These are phyloP conservation scores for Syrista parreyssii DNA, from an alignment of 2,888 invertebrate species.

Conservation along the genomic window DNA sequence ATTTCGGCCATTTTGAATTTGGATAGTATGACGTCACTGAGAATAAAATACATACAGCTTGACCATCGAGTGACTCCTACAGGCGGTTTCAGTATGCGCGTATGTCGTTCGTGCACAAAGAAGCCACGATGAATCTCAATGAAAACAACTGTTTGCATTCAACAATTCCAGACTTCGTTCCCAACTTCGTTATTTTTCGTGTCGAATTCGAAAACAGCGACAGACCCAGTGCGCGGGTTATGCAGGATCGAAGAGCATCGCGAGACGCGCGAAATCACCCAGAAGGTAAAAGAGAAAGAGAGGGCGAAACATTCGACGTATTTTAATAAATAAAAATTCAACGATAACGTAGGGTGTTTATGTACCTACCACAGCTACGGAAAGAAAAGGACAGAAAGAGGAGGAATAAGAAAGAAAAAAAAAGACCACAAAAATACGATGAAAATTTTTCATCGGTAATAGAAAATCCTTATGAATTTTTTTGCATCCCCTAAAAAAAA, in stretches of 20 bases:
- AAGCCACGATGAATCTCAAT: constrained; percentile 45
- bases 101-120: background rate
- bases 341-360: background rate
- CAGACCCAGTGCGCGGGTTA: too few relatives aligned
- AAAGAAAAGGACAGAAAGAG: background rate
- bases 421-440: background rate
- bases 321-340: constrained; percentile 21
- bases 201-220: constrained; percentile 22
- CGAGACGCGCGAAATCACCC: background rate
- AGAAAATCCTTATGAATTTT: too few relatives aligned
- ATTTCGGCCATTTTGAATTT: too few relatives aligned
- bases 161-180: constrained; percentile 26
- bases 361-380: too few relatives aligned
- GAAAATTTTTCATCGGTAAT: too few relatives aligned
- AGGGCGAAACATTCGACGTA: background rate
- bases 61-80: too few relatives aligned
- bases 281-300: background rate
- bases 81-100: too few relatives aligned
- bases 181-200: background rate
- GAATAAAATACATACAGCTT: too few relatives aligned
- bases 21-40: too few relatives aligned
- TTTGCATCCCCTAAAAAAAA: too few relatives aligned
- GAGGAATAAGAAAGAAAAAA: background rate
- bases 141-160: constrained; percentile 40
- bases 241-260: too few relatives aligned